Evolutionary conservation across 2,113 vertebrate species (phyloP).

Genomic region (Falco punctatus): DNA sequence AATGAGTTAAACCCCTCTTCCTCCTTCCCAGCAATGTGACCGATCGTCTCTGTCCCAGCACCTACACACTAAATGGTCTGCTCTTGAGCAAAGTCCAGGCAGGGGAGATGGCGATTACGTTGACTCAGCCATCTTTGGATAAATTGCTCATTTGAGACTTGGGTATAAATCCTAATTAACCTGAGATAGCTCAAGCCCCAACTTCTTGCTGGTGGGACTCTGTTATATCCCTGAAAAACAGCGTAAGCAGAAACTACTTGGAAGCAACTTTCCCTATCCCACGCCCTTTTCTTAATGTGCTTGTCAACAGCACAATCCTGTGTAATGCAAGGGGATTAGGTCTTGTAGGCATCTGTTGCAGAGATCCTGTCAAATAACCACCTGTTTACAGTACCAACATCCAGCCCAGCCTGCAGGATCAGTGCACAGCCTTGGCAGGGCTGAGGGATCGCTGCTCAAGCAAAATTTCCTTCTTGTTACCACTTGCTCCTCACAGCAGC

Average conservation of each 20-base stretch:
- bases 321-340: background rate
- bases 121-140: background rate
- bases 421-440: background rate
- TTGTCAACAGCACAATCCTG: background rate
- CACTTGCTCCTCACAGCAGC: background rate
- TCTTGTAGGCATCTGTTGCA: background rate
- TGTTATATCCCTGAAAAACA: background rate
- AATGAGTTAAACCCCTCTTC: background rate
- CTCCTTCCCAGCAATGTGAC: fast-evolving
- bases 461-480: background rate
- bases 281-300: background rate
- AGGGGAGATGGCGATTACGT: background rate
- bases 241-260: fast-evolving
- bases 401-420: background rate
- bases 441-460: background rate
- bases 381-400: background rate
- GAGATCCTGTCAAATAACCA: background rate
- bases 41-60: background rate
- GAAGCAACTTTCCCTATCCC: background rate
- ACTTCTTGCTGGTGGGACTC: background rate
- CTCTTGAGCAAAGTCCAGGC: background rate
- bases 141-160: background rate
- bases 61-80: background rate
- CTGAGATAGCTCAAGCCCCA: background rate
- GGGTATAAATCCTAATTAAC: background rate